Evolutionary conservation across 2,888 invertebrate genomes (phyloP), one percentile per base, ranked within the genome.

Genomic region (Lydus trimaculatus): DNA sequence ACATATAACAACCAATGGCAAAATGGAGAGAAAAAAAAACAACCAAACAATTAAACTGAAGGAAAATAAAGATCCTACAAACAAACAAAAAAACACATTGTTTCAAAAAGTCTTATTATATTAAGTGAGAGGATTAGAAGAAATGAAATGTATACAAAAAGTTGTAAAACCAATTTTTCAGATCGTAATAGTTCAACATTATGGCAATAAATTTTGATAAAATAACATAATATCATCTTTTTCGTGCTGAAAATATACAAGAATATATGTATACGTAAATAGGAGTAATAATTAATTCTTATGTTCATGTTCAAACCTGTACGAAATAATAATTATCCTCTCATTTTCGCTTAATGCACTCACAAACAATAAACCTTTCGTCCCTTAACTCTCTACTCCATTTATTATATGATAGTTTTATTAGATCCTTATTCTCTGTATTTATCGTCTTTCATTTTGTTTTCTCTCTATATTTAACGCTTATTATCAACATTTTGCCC

Each of bases 331-430:
- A 13, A 43, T 17, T 15, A n/a, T 43, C 39, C 43, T 43, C 43
- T 43, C 17, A 17, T 43, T 43, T 43, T 43, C 43, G 43, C 48
- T 20, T 48, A 48, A 48, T 20, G 48, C 48, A 48, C 48, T 48
- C 20, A 9, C 17, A n/a, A n/a, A n/a, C 28, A 2, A 28, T 4
- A 43, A 20, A 48, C 48, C 48, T 48, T 48, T 48, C 48, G 20
- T 48, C 48, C 48, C 8, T 48, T 48, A 20, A 20, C 20, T 48
- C 48, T 48, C 48, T 20, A 48, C 20, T 48, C 11, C 48, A 48
- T 20, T 48, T 48, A 48, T 48, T 20, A n/a, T n/a, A n/a, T n/a
- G n/a, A n/a, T n/a, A 48, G 48, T 48, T 48, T 48, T 48, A 48
- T 48, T 20, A 48, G 9, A 13, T 9, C 20, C 20, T 20, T 20